phyloP scores from a whole-genome alignment of 2,113 vertebrate species.

The Climacteris rufus region DNA sequence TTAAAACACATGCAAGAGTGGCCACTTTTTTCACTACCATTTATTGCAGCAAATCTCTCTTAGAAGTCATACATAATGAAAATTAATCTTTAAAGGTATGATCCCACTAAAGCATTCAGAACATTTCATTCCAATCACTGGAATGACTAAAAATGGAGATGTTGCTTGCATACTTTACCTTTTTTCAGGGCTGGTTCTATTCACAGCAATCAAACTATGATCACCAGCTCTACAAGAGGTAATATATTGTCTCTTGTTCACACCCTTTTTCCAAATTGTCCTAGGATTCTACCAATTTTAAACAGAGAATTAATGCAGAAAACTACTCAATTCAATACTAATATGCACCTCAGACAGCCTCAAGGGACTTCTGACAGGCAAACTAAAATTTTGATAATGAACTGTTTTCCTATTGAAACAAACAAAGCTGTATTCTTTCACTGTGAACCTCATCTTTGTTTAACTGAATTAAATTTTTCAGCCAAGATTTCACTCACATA shows the following conservation, averaged over 20 bases:
- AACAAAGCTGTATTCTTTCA: slow-evolving; percentile 50
- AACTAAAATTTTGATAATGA: slow-evolving; percentile 76
- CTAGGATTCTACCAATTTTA: slow-evolving; percentile 28
- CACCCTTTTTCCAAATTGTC: slow-evolving; percentile 7
- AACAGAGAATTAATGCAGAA: slow-evolving; percentile 65
- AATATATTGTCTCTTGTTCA: neutral
- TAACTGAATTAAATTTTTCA: slow-evolving; percentile 76
- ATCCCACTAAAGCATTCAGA: neutral
- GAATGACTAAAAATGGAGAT: neutral
- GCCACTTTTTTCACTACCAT: neutral
- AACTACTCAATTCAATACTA: slow-evolving; percentile 67
- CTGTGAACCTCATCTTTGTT: slow-evolving; percentile 69
- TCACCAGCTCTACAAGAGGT: neutral
- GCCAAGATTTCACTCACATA: slow-evolving; percentile 79
- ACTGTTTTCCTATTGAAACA: slow-evolving; percentile 53
- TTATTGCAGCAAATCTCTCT: slow-evolving; percentile 28
- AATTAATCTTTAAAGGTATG: neutral
- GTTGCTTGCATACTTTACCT: neutral
- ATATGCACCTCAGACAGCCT: slow-evolving; percentile 64
- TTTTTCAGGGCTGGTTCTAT: slow-evolving; percentile 7
- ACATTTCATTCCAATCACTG: neutral
- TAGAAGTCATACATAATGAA: slow-evolving; percentile 29
- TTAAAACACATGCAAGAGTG: neutral
- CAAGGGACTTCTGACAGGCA: slow-evolving; percentile 72
- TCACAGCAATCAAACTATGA: slow-evolving; percentile 47